Percentiles rank a stretch among this genome's conserved stretches.
phyloP scores from a whole-genome alignment of 1,140 invertebrate genomes.

The Cyrtorhinus lividipennis region DNA sequence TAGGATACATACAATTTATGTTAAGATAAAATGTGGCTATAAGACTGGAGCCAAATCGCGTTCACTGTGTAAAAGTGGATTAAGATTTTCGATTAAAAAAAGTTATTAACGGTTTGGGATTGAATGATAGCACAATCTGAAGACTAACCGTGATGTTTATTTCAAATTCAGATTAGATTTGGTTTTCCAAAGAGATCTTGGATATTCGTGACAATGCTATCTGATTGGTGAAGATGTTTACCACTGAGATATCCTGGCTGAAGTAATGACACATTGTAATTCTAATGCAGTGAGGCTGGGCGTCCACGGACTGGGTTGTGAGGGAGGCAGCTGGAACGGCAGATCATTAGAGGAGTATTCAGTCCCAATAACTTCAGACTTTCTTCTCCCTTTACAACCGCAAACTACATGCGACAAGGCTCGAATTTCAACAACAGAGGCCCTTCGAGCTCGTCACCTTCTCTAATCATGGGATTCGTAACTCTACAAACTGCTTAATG shows the following conservation, averaged over 20 bases:
- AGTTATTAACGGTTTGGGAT: too few species aligned
- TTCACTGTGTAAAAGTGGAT: too few species aligned
- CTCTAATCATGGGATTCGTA: background rate
- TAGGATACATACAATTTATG: too few species aligned
- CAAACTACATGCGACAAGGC: background rate
- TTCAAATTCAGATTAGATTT: too few species aligned
- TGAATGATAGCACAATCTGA: too few species aligned
- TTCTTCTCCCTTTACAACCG: background rate
- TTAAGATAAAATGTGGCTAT: too few species aligned
- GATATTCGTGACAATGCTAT: background rate
- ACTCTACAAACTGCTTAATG: background rate
- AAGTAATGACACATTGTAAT: background rate
- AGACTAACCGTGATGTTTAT: too few species aligned
- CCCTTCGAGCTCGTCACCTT: background rate
- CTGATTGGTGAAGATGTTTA: background rate
- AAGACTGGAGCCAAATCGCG: too few species aligned
- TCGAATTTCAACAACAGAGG: background rate
- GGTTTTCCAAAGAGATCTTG: too few species aligned
- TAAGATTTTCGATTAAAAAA: too few species aligned
- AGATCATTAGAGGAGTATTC: background rate
- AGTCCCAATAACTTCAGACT: background rate
- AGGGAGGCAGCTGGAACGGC: background rate
- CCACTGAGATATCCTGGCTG: background rate
- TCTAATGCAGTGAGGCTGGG: background rate
- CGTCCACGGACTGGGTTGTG: too few species aligned